Conservation (phyloP, 2,113 vertebrate genomes). For the Pangasianodon gigas region DNA sequence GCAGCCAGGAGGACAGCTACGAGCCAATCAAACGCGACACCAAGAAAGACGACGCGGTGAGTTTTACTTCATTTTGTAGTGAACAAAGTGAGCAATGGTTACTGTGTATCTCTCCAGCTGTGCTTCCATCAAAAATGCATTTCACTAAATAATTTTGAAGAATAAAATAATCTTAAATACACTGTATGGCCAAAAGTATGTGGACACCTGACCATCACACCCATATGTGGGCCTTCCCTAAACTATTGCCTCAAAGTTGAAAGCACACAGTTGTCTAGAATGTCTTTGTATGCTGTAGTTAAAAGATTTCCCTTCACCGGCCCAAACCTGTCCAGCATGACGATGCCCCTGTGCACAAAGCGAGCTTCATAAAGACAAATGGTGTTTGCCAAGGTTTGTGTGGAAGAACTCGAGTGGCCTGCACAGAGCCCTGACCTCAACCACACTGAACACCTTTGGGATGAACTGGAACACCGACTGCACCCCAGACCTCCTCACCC, state of each 20-base stretch:
- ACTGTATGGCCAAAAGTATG: neutral
- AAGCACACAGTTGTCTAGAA: neutral
- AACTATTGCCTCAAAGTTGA: neutral
- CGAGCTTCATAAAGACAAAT: neutral
- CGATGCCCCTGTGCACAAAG: neutral
- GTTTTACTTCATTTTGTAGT: constrained; percentile 44
- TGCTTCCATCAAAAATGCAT: neutral
- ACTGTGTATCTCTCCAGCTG: neutral
- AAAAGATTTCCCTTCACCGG: neutral
- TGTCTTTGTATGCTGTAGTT: neutral
- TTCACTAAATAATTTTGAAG: neutral
- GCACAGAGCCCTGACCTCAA: too few relatives aligned
- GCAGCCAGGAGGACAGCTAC: constrained; percentile 89
- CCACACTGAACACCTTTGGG: too few relatives aligned
- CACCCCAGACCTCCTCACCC: too few relatives aligned
- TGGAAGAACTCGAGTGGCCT: too few relatives aligned
- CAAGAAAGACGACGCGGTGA: constrained; percentile 82
- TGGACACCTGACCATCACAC: neutral
- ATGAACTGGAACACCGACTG: too few relatives aligned
- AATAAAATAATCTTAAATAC: neutral
- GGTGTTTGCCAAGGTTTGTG: neutral
- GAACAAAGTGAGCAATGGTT: neutral
- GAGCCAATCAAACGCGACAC: constrained; percentile 81
- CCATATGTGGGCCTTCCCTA: neutral
- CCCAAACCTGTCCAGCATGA: neutral